These are phyloP conservation scores for Apotomis turbidana DNA, from an alignment of 2,888 invertebrate genomes.

Conservation along the genomic window DNA sequence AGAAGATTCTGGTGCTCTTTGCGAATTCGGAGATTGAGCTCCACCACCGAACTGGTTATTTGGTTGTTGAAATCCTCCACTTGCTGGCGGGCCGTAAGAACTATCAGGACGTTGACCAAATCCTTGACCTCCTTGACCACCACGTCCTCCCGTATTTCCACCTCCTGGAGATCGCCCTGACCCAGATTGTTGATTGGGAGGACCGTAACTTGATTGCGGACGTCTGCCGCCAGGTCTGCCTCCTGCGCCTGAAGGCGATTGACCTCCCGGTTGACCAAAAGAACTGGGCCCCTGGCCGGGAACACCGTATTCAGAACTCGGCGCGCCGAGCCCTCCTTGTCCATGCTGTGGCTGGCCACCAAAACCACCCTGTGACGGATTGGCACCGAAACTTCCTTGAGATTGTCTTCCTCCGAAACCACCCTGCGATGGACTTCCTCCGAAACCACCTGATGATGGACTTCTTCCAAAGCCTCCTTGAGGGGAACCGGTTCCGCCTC, in stretches of 20 bases:
- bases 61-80: slow-evolving; percentile 54
- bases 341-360: slow-evolving; percentile 44
- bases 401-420: slow-evolving; percentile 44
- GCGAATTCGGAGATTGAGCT: slow-evolving; percentile 46
- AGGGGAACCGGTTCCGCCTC: slow-evolving; percentile 44
- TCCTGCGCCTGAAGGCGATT: slow-evolving; percentile 50
- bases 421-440: slow-evolving; percentile 25
- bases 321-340: slow-evolving; percentile 44
- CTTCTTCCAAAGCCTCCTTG: slow-evolving; percentile 10
- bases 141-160: slow-evolving; percentile 13
- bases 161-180: slow-evolving; percentile 51
- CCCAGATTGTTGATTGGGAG: slow-evolving; percentile 58
- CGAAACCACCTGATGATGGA: slow-evolving; percentile 37
- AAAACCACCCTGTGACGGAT: slow-evolving; percentile 47
- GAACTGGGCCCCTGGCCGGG: slow-evolving; percentile 49
- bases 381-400: slow-evolving; percentile 48
- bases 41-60: slow-evolving; percentile 51
- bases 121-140: slow-evolving; percentile 22
- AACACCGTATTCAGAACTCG: slow-evolving; percentile 54
- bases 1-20: slow-evolving; percentile 54
- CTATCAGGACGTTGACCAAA: slow-evolving; percentile 55
- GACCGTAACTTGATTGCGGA: slow-evolving; percentile 65
- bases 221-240: slow-evolving; percentile 49
- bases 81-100: slow-evolving; percentile 71
- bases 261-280: slow-evolving; percentile 46